Evolutionary conservation across 2,113 vertebrate genomes (phyloP), one percentile per base, ranked within the genome.

Genomic region (Callospermophilus lateralis): DNA sequence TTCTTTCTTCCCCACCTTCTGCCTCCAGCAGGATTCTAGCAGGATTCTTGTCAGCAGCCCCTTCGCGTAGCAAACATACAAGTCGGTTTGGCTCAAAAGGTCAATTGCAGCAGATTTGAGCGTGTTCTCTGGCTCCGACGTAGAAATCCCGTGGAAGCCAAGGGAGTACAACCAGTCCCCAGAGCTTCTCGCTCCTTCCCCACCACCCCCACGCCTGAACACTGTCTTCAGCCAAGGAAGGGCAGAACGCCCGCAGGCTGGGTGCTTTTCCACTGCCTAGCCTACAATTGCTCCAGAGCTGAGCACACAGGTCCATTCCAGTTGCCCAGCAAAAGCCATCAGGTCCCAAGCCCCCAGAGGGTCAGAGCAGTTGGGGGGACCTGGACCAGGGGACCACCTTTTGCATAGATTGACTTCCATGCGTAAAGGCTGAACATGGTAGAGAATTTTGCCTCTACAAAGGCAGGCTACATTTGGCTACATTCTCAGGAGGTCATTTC

Each of bases 31-130:
- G 74, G 61, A 97, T 95, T 89, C 96, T 98, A 98, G 97, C 97
- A 92, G 74, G 61, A 97, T 95, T 89, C 96, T 98, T 98, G 97
- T 97, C 97, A 97, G 94, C 94, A 98, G 92, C 97, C 97, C 97
- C 98, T 98, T 98, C 73, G 24, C 96, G 96, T 80, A 97, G 96
- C 93, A 98, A 98, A 98, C 90, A 96, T 65, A 94, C 95, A 97
- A 93, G 96, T 91, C 93, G 95, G 90, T 97, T 98, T 98, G 97
- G 97, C 98, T 98, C 98, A 97, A 98, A 99, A 98, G 97, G 98
- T 99, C 98, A 98, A 95, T 88, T 95, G 94, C 92, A 97, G 96
- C 97, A 98, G 97, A 97, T 98, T 95, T 97, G 97, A 93, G 95
- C 51, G 16, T 78, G 78, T 97, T 94, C 95, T 92, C 61, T 95